Percentiles rank a stretch among this genome's conserved stretches.
Conservation (phyloP, 1,140 invertebrate species). For the Cecropterus lyciades region DNA sequence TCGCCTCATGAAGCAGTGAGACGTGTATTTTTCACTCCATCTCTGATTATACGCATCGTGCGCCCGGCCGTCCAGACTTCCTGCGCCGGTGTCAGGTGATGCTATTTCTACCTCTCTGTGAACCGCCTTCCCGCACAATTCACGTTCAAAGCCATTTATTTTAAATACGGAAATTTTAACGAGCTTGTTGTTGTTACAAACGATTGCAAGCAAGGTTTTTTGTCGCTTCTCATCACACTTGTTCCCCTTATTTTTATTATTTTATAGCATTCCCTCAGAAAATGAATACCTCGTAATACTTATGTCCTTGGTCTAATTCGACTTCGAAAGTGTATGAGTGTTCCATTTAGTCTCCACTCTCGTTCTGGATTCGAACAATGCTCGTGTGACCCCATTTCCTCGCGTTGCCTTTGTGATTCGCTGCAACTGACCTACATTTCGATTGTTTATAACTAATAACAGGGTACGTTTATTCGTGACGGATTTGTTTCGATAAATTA, state of each 20-base stretch:
- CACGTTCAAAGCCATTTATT: slow-evolving; percentile 76
- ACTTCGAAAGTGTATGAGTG: slow-evolving; percentile 50
- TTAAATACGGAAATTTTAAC: slow-evolving; percentile 45
- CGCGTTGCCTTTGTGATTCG: slow-evolving; percentile 51
- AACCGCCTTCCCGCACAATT: slow-evolving; percentile 60
- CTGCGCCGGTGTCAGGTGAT: slow-evolving; percentile 65
- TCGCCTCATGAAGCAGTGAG: slow-evolving; percentile 15
- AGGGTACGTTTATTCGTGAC: slow-evolving; percentile 1
- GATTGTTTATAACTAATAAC: slow-evolving; percentile 46
- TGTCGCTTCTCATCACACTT: background rate
- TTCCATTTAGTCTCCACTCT: slow-evolving; percentile 54
- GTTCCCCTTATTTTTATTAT: slow-evolving; percentile 1
- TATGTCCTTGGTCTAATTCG: slow-evolving; percentile 58
- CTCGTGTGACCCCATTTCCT: slow-evolving; percentile 64
- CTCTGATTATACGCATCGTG: slow-evolving; percentile 38
- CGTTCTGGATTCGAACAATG: slow-evolving; percentile 60
- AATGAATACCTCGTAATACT: slow-evolving; percentile 3
- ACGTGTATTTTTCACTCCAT: slow-evolving; percentile 25
- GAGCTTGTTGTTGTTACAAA: slow-evolving; percentile 12
- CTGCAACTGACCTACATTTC: slow-evolving; percentile 61
- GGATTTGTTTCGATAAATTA: background rate
- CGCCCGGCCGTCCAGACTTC: slow-evolving; percentile 62
- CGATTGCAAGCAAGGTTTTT: background rate
- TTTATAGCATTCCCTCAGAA: slow-evolving; percentile 13
- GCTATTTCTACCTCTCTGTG: slow-evolving; percentile 72